Conservation (phyloP, 2,113 vertebrate species). For the Thunnus maccoyii region DNA sequence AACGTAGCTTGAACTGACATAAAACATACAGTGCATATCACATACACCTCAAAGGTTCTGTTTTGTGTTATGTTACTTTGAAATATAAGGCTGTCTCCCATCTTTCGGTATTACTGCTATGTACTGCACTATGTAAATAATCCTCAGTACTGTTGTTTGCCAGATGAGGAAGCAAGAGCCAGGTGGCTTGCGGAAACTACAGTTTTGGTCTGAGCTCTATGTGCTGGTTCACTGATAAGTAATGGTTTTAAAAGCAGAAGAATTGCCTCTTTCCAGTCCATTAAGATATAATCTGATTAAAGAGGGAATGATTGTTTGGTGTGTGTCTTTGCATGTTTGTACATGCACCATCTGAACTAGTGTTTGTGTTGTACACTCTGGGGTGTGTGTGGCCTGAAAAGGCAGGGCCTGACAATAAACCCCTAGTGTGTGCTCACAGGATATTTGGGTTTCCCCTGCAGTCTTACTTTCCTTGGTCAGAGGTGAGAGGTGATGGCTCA, state of each 20-base stretch:
- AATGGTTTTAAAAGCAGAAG: slow-evolving; percentile 29
- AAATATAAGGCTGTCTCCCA: slow-evolving; percentile 10
- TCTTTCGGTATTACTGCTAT: slow-evolving; percentile 31
- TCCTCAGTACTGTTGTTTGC: slow-evolving; percentile 25
- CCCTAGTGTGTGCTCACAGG: slow-evolving; percentile 73
- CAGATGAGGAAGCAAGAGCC: slow-evolving; percentile 40
- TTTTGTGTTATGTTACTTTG: slow-evolving; percentile 23
- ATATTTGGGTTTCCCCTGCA: slow-evolving; percentile 80
- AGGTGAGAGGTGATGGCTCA: slow-evolving; percentile 81
- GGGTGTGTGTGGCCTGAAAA: slow-evolving; percentile 64
- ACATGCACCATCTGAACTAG: slow-evolving; percentile 39
- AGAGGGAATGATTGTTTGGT: slow-evolving; percentile 4
- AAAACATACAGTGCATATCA: slow-evolving; percentile 3
- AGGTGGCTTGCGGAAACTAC: slow-evolving; percentile 35
- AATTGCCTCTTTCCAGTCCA: slow-evolving; percentile 17
- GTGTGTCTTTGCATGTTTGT: slow-evolving; percentile 29
- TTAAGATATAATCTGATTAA: slow-evolving; percentile 37
- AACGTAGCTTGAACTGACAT: slow-evolving; percentile 3
- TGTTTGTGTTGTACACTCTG: slow-evolving; percentile 46
- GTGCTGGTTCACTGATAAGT: slow-evolving; percentile 38
- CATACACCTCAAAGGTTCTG: slow-evolving; percentile 16
- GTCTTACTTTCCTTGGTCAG: slow-evolving; percentile 69
- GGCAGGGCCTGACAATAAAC: slow-evolving; percentile 53
- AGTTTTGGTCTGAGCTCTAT: slow-evolving; percentile 1
- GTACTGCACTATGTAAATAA: slow-evolving; percentile 39